Evolutionary conservation across 2,113 vertebrate genomes (phyloP).

Genomic region (Talpa occidentalis): DNA sequence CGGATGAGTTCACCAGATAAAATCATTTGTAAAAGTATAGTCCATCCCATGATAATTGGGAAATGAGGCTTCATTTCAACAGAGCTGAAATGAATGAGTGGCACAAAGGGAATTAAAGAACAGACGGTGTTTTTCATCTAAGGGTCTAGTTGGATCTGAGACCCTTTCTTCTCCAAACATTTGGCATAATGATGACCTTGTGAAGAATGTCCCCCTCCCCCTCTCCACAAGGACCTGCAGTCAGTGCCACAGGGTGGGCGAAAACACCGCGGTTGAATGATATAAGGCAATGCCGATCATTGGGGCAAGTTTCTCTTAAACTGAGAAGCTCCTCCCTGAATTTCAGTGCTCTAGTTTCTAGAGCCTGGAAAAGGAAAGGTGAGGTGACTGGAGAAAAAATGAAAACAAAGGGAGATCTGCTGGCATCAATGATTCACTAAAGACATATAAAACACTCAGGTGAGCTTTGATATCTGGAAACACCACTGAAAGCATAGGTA

Average conservation of each 20-base stretch:
- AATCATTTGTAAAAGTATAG: not conserved
- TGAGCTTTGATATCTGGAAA: not conserved
- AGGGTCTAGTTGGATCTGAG: not conserved
- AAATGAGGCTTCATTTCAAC: not conserved
- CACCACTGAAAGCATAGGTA: not conserved
- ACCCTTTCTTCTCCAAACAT: not conserved
- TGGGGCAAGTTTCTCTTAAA: not conserved
- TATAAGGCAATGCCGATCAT: rapidly evolving
- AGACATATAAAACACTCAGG: not conserved
- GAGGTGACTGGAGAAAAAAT: not conserved
- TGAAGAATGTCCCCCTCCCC: not conserved
- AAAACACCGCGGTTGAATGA: rapidly evolving
- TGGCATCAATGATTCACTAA: not conserved
- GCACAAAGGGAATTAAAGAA: not conserved
- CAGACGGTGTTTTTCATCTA: not conserved
- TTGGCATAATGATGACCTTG: not conserved
- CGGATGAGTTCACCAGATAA: not conserved
- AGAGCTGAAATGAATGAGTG: not conserved
- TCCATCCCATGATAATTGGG: not conserved
- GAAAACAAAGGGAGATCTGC: not conserved
- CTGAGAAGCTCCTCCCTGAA: not conserved
- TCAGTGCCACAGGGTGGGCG: not conserved
- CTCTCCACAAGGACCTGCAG: too few relatives aligned
- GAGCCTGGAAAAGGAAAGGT: not conserved
- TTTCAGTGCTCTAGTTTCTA: not conserved